These are phyloP conservation scores for Pardalotus punctatus DNA, from an alignment of 2,113 vertebrate genomes.

Conservation along the genomic window DNA sequence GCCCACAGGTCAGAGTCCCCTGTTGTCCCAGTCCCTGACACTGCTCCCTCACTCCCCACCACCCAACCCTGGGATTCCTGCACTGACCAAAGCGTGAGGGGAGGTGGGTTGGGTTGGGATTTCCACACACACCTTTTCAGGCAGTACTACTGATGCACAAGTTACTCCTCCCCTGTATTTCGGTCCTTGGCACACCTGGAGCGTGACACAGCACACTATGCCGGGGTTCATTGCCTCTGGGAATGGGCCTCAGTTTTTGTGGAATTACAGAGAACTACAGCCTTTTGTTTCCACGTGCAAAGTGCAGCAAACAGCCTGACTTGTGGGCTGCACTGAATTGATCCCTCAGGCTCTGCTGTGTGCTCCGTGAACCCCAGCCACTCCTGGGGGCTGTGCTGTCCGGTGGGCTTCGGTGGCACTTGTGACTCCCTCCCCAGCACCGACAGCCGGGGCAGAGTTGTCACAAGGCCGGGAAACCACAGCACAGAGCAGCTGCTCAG, in stretches of 20 bases:
- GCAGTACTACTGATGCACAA: not conserved
- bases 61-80: not conserved
- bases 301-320: not conserved
- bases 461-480: not conserved
- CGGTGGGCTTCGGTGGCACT: not conserved
- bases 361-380: not conserved
- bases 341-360: not conserved
- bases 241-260: not conserved
- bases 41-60: not conserved
- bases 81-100: not conserved
- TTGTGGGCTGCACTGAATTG: not conserved
- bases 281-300: not conserved
- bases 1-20: not conserved
- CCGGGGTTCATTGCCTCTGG: not conserved
- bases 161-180: not conserved
- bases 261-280: accelerated
- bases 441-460: not conserved
- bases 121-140: not conserved
- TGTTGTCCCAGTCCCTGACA: not conserved
- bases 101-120: not conserved
- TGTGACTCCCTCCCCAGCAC: not conserved
- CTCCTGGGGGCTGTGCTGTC: not conserved
- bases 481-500: not conserved
- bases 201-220: accelerated
- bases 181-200: not conserved